Evolutionary conservation across 1,140 invertebrate species (phyloP), one percentile per base, ranked within the genome.

Genomic region (Doryteuthis pealeii): DNA sequence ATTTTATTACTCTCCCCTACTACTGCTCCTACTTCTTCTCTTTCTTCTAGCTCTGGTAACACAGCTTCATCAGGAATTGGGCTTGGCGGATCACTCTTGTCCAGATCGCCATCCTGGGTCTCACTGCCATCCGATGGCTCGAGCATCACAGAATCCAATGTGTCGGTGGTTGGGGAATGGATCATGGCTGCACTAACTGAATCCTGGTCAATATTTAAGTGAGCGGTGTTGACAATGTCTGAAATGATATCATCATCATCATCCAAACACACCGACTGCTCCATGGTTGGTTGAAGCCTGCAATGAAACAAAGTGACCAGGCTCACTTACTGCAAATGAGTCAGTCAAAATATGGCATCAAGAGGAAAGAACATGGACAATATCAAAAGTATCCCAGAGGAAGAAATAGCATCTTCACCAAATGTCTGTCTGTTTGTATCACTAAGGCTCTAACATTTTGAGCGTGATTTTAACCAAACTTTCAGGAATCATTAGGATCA

Each of bases 91-190:
- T 72, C 66, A 26, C 30, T 30, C 28, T 18, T 66, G 5, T 65
- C 32, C n/a, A 28, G 35, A 35, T 70, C 70, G 26, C 43, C 35
- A 69, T 33, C 49, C 33, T 69, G 69, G 6, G 18, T 54, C 31
- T 68, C 31, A 15, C 26, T 45, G 33, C 80, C 76, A n/a, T 82
- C 82, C 22, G 80, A 76, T 6, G 82, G 77, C 68, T 83, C 84
- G 5, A 86, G 74, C 31, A 78, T 76, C 12, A 86, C 84, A 69
- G 84, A 86, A 69, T 86, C 84, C 33, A 86, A 70, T 26, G 84
- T 86, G 40, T 85, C 84, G 31, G 84, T 83, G 1, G 84, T 86
- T 15, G 82, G 76, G 28, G 83, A 85, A 66, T 83, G 81, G 18
- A 74, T 69, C 12, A 82, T 54, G 31, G 68, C 62, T 12, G 73